Evolutionary conservation across 2,888 invertebrate species (phyloP).

Genomic region (Acanthoscelides obtectus): DNA sequence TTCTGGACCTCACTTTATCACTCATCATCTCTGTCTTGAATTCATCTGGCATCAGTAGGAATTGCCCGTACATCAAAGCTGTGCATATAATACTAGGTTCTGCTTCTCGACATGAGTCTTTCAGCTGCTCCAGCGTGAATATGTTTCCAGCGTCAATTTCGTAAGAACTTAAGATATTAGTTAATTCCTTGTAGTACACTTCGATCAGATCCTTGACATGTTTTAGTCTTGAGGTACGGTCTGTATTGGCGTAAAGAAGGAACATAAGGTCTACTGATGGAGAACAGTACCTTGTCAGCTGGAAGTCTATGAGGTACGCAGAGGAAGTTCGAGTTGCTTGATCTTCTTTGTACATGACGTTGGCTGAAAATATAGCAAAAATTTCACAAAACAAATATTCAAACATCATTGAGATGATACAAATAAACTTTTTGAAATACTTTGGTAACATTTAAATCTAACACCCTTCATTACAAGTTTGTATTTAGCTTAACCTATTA

Average conservation of each 20-base stretch:
- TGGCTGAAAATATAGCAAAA: constrained; percentile 2
- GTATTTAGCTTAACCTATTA: too few species aligned
- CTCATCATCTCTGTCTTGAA: constrained; percentile 20
- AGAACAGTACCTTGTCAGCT: constrained; percentile 51
- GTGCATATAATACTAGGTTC: constrained; percentile 23
- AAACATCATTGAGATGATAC: too few species aligned
- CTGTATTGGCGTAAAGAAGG: constrained; percentile 24
- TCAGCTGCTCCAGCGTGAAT: constrained; percentile 21
- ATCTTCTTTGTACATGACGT: not conserved
- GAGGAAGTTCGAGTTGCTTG: not conserved
- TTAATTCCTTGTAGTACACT: constrained; percentile 25
- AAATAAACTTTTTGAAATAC: too few species aligned
- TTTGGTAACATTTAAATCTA: too few species aligned
- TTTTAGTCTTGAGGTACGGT: constrained; percentile 18
- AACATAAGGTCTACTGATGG: constrained; percentile 58
- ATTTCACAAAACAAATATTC: not conserved
- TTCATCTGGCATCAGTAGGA: constrained; percentile 18
- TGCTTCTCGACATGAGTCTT: constrained; percentile 22
- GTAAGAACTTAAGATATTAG: constrained; percentile 16
- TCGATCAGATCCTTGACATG: constrained; percentile 18
- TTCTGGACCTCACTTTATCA: constrained; percentile 18
- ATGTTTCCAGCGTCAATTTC: constrained; percentile 20
- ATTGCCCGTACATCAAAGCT: constrained; percentile 18
- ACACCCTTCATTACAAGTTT: too few species aligned
- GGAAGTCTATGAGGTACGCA: constrained; percentile 35